Evolutionary conservation across 2,888 invertebrate species (phyloP).

Genomic region (Sarcophaga carnaria): DNA sequence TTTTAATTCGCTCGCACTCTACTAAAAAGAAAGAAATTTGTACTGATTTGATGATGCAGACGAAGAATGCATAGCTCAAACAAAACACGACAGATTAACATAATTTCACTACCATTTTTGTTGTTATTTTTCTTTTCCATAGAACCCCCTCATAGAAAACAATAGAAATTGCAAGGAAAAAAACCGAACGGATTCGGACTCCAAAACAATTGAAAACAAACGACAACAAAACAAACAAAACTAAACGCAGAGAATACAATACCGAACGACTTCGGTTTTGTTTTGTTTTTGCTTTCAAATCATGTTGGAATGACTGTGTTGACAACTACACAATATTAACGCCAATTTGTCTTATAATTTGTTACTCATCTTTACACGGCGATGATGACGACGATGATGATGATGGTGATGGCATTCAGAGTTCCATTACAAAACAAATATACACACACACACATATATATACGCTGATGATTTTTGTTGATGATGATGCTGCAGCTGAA

Average conservation of each 20-base stretch:
- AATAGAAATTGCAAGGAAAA: slow-evolving; percentile 44
- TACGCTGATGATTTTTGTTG: background rate
- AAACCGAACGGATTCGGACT: slow-evolving; percentile 6
- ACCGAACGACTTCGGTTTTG: background rate
- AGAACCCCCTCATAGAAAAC: slow-evolving; percentile 49
- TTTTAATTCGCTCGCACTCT: no score
- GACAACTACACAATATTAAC: slow-evolving; percentile 67
- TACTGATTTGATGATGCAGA: background rate
- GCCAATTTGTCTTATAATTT: slow-evolving; percentile 69
- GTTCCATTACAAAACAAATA: background rate
- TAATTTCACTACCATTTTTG: background rate
- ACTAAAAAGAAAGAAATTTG: no score
- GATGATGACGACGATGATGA: background rate
- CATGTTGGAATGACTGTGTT: slow-evolving; percentile 27
- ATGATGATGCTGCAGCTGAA: background rate
- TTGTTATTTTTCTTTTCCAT: background rate
- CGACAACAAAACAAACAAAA: slow-evolving; percentile 21
- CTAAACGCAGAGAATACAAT: background rate
- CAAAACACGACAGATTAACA: background rate
- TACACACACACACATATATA: background rate
- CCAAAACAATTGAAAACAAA: slow-evolving; percentile 20
- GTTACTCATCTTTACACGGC: slow-evolving; percentile 63
- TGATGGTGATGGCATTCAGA: slow-evolving; percentile 36
- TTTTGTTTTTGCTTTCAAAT: slow-evolving; percentile 41
- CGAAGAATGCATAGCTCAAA: background rate